Base-by-base conservation (phyloP, 2,797 vertebrate genomes). In the Schizopygopsis malacanthus region DNA sequence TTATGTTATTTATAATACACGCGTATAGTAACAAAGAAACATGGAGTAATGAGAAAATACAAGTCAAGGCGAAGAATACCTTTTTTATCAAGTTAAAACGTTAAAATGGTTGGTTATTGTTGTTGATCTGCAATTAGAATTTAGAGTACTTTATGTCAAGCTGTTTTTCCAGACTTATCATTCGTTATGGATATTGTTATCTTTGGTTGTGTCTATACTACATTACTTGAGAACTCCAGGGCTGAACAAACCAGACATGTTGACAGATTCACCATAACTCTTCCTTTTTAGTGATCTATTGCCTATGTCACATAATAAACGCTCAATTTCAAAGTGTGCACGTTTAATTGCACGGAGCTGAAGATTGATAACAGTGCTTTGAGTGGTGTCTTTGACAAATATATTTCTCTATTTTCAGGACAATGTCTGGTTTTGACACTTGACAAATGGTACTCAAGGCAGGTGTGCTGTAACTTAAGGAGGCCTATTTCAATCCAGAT, bases 391-490 rank as follows among this genome's bases (percentile, higher is more conserved):
- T 84, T 18, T 87, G 71, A 81, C 78, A 82, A 33, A 80, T 69
- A 72, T 73, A 80, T 56, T 76, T 81, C 28, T 86, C 54, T 65
- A 25, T 79, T 85, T 86, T 83, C 56, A 78, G 59, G 63, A 85
- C 82, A 78, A 39, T 78, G 85, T 85, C 89, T 87, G 73, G 59
- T 77, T 79, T 79, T 83, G 83, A 88, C 83, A 79, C 56, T 47
- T 83, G 83, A 79, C 79, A 50, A 81, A 82, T 88, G 52, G 33
- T 75, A 86, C 85, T 80, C 79, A 20, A 52, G 47, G 59, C 63
- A 65, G 65, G 63, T 88, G 61, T 84, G 50, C 59, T 37, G 87
- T 83, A 87, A 85, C 47, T 77, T 25, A 73, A 83, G 79, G 41
- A 82, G 79, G 75, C 39, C 52, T 79, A 69, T 81, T 76, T 81